A percentile compares a stretch with the other conserved stretches of the same genome.
Evolutionary conservation across 2,113 vertebrate genomes (phyloP).

Genomic region (Manacus vitellinus): DNA sequence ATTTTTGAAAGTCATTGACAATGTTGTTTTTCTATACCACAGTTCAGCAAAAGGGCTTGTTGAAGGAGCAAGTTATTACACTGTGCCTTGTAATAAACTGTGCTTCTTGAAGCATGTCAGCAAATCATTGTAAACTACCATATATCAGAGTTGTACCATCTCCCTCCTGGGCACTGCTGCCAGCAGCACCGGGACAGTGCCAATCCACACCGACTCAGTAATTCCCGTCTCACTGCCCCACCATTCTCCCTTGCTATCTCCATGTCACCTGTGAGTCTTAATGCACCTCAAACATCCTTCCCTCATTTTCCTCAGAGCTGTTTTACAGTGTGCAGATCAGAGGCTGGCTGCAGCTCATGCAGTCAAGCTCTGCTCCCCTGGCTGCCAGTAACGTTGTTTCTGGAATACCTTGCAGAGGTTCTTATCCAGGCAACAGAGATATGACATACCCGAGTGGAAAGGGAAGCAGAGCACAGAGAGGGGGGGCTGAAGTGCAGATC

Average conservation of each 20-base stretch:
- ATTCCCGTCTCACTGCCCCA: background rate
- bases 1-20: slow-evolving; percentile 15
- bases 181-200: background rate
- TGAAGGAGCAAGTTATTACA: slow-evolving; percentile 16
- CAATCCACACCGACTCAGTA: background rate
- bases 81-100: background rate
- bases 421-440: background rate
- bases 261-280: background rate
- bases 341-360: background rate
- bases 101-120: background rate
- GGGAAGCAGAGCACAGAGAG: background rate
- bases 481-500: background rate
- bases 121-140: background rate
- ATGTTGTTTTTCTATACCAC: background rate
- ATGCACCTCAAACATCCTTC: background rate
- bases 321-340: background rate
- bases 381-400: background rate
- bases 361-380: background rate
- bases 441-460: background rate
- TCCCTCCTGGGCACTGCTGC: background rate
- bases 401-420: background rate
- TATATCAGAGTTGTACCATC: background rate
- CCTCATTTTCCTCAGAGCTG: background rate
- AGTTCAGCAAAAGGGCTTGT: background rate
- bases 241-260: background rate